Evolutionary conservation across 2,797 vertebrate genomes (phyloP).

Genomic region (Myiotriccus ornatus): DNA sequence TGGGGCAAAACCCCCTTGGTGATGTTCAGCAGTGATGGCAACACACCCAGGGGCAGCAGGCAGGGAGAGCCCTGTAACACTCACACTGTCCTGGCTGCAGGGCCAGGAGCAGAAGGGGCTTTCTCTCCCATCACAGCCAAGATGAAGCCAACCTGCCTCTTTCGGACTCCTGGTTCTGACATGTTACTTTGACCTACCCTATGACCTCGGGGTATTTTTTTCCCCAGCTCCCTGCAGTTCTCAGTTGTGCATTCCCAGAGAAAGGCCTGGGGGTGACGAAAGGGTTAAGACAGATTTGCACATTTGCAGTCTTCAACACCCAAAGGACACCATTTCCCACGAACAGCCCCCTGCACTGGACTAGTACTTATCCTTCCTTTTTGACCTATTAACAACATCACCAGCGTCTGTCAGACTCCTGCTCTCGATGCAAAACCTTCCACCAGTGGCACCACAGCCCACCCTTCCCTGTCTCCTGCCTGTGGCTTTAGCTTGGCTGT

Average conservation of each 20-base stretch:
- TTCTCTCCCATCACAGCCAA: neutral
- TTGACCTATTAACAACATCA: neutral
- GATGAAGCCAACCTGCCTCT: neutral
- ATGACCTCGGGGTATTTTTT: rapidly evolving
- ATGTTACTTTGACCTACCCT: neutral
- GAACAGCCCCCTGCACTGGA: neutral
- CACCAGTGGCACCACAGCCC: neutral
- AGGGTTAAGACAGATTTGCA: neutral
- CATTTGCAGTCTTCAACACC: neutral
- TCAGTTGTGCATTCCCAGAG: neutral
- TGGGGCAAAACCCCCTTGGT: neutral
- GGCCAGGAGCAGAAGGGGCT: neutral
- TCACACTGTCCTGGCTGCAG: neutral
- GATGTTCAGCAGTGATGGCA: neutral
- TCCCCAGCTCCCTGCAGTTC: neutral
- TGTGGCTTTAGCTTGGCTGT: rapidly evolving
- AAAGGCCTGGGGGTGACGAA: neutral
- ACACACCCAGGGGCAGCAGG: neutral
- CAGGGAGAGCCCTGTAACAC: rapidly evolving
- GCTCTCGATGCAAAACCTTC: neutral
- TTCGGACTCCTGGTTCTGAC: neutral
- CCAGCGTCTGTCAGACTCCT: neutral
- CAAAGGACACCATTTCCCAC: neutral
- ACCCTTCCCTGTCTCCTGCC: neutral
- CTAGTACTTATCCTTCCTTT: neutral